phyloP scores from a whole-genome alignment of 2,797 vertebrate species.

The Apogon talboti region DNA sequence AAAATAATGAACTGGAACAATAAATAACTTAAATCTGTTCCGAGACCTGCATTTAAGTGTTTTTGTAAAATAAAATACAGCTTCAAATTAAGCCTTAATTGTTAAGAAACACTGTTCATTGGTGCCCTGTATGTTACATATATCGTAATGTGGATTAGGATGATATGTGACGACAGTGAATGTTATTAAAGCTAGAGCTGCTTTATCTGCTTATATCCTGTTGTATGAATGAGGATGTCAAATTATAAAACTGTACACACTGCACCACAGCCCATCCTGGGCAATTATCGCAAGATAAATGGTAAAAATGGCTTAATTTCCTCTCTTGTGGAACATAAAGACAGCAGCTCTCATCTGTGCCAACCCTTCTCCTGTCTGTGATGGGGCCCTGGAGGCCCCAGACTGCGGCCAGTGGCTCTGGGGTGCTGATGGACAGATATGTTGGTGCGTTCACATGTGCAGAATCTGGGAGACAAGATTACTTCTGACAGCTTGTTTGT shows the following conservation, averaged over 20 bases:
- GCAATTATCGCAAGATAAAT: slow-evolving; percentile 10
- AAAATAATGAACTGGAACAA: slow-evolving; percentile 49
- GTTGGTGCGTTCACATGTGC: slow-evolving; percentile 73
- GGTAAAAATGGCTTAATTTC: slow-evolving; percentile 35
- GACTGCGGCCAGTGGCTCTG: slow-evolving; percentile 66
- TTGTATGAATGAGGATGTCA: neutral
- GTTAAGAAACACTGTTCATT: slow-evolving; percentile 11
- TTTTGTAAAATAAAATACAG: neutral
- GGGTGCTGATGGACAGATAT: slow-evolving; percentile 77
- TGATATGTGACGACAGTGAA: neutral
- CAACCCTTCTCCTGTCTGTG: slow-evolving; percentile 57
- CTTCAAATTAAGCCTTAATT: slow-evolving; percentile 11
- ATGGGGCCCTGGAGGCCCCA: slow-evolving; percentile 48
- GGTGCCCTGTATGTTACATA: neutral
- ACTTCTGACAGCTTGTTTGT: slow-evolving; percentile 85
- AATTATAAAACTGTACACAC: neutral
- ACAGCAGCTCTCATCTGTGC: slow-evolving; percentile 46
- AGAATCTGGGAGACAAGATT: slow-evolving; percentile 78
- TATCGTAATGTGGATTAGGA: neutral
- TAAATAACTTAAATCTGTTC: slow-evolving; percentile 50
- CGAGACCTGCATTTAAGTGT: slow-evolving; percentile 28
- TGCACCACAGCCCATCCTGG: neutral
- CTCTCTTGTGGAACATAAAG: slow-evolving; percentile 61
- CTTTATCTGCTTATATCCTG: neutral
- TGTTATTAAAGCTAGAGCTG: neutral